Percentiles rank a stretch among this genome's conserved stretches.
Conservation (phyloP, 2,113 vertebrate genomes). For the Aythya baeri region DNA sequence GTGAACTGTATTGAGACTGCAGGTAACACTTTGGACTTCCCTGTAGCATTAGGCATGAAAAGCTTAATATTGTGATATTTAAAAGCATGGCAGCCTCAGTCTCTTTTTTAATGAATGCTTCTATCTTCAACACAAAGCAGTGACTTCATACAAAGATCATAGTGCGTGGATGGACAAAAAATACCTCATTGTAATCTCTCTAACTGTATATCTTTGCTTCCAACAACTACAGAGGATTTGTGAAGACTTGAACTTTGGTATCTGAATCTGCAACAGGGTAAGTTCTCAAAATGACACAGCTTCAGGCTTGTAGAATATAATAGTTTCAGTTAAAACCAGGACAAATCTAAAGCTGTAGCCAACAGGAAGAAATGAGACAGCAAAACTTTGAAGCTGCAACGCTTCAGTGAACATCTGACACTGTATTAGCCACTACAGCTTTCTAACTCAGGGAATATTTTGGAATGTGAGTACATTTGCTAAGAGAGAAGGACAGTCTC, state of each 20-base stretch:
- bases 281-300: background rate
- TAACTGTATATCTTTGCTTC: background rate
- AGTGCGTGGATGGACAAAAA: background rate
- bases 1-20: accelerated
- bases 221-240: background rate
- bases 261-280: background rate
- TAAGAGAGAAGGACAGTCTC: background rate
- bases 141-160: background rate
- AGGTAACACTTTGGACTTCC: background rate
- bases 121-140: background rate
- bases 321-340: background rate
- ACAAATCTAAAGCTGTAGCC: background rate
- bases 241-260: background rate
- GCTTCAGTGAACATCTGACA: background rate
- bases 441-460: background rate
- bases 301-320: background rate
- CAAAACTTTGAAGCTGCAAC: background rate
- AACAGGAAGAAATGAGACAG: background rate
- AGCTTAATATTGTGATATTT: background rate
- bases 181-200: background rate
- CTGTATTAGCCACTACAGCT: background rate
- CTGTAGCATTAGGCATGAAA: background rate
- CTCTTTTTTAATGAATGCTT: background rate
- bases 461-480: background rate
- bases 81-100: background rate